Percentiles rank a stretch among this genome's conserved stretches.
These are phyloP conservation scores for Porites lobata DNA, from an alignment of 92 coral and sea anemone genomes.

Conservation along the genomic window DNA sequence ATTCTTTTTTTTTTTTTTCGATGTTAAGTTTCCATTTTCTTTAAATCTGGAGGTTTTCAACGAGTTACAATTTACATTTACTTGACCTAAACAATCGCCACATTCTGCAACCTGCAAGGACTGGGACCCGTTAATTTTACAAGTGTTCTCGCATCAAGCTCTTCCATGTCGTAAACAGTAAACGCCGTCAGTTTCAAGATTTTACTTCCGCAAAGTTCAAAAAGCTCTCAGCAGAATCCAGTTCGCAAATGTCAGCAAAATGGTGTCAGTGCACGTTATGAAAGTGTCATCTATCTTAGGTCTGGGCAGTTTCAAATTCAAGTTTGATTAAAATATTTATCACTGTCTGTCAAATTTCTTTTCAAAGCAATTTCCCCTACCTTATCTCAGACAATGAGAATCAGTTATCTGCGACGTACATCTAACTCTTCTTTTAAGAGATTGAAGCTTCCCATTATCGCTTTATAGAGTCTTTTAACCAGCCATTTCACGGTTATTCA, in stretches of 20 bases:
- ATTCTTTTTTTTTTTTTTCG: no score
- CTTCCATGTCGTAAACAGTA: background rate
- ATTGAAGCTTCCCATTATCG: background rate
- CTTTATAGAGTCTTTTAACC: background rate
- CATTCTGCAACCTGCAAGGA: slow-evolving; percentile 1
- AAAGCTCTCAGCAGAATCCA: background rate
- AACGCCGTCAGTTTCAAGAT: no score
- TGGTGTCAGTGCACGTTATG: no score
- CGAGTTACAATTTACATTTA: background rate
- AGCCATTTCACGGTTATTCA: background rate
- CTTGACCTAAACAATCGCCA: background rate
- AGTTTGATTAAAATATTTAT: background rate
- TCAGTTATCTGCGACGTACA: background rate
- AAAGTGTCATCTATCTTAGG: no score
- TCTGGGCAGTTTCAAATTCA: background rate
- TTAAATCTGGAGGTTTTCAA: background rate
- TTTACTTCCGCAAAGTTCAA: background rate
- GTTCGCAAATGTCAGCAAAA: background rate
- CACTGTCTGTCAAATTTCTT: background rate
- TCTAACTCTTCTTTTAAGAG: background rate
- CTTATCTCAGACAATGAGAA: background rate
- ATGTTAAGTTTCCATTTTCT: no score
- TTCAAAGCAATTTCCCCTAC: slow-evolving; percentile 1
- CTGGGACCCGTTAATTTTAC: slow-evolving; percentile 17
- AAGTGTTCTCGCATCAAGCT: background rate